phyloP scores from a whole-genome alignment of 2,113 vertebrate genomes.

The Thamnaconus septentrionalis region DNA sequence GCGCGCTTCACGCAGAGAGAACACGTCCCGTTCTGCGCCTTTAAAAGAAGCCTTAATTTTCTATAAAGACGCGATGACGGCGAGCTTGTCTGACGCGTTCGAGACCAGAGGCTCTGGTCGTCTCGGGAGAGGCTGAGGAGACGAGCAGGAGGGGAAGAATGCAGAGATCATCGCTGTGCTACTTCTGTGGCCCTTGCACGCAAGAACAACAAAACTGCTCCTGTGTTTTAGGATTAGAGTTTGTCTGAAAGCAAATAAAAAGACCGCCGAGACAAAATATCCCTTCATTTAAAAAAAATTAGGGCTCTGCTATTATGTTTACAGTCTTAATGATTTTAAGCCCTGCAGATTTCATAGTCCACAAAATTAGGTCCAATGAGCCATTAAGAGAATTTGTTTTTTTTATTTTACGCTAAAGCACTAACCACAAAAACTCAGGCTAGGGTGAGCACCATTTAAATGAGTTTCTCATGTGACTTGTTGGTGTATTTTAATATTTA shows the following conservation, averaged over 20 bases:
- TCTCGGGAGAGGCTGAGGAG: constrained; percentile 29
- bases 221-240: constrained; percentile 9
- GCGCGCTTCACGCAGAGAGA: constrained; percentile 34
- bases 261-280: too few species aligned
- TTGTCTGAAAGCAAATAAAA: constrained; percentile 1
- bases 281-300: too few species aligned
- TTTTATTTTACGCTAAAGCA: too few species aligned
- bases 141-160: constrained; percentile 10
- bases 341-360: too few species aligned
- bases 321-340: too few species aligned
- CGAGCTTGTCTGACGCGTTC: constrained; percentile 35
- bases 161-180: background rate
- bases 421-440: too few species aligned
- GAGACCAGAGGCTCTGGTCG: constrained; percentile 16
- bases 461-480: too few species aligned
- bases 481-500: too few species aligned
- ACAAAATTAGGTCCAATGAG: too few species aligned
- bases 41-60: constrained; percentile 54
- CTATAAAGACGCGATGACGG: constrained; percentile 40
- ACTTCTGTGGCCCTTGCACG: background rate
- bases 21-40: constrained; percentile 53
- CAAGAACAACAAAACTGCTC: constrained; percentile 5
- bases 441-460: too few species aligned
- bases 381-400: too few species aligned
- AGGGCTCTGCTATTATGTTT: too few species aligned